A percentile compares a stretch with the other conserved stretches of the same genome.
These are phyloP conservation scores for Semicossyphus pulcher DNA, from an alignment of 2,113 vertebrate genomes.

Conservation along the genomic window DNA sequence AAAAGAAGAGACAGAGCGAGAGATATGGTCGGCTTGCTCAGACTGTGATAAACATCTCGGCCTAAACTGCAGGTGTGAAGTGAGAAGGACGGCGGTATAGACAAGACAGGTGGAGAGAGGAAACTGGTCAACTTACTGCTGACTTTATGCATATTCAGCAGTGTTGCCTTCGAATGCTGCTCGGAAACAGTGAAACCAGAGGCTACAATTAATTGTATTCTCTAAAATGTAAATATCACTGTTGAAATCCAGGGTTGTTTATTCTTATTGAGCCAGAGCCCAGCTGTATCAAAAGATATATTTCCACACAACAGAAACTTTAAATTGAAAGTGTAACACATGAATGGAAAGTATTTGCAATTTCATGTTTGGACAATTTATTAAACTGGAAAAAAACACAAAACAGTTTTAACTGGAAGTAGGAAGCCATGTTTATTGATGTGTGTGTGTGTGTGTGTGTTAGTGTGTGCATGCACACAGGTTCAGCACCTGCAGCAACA, in stretches of 20 bases:
- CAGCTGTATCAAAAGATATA: too few species aligned
- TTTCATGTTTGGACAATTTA: background rate
- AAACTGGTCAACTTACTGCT: background rate
- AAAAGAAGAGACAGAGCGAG: constrained; percentile 10
- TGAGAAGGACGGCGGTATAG: constrained; percentile 16
- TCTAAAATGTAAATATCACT: too few species aligned
- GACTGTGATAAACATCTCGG: constrained; percentile 71
- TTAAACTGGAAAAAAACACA: background rate
- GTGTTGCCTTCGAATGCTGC: background rate
- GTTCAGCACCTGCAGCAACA: constrained; percentile 74
- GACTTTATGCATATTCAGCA: background rate
- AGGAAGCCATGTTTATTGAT: constrained; percentile 50
- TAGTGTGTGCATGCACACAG: constrained; percentile 24
- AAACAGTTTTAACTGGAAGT: background rate
- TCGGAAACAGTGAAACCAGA: too few species aligned
- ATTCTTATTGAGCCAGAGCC: too few species aligned
- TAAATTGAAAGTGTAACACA: background rate
- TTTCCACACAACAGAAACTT: too few species aligned
- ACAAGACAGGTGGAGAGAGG: constrained; percentile 48
- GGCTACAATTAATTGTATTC: too few species aligned
- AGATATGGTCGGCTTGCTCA: constrained; percentile 46
- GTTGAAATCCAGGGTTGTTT: too few species aligned
- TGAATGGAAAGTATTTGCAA: background rate
- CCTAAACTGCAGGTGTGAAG: constrained; percentile 75
- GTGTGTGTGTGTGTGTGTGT: constrained; percentile 41